Conservation (phyloP, 2,113 vertebrate species). For the Neodon shergylaensis region DNA sequence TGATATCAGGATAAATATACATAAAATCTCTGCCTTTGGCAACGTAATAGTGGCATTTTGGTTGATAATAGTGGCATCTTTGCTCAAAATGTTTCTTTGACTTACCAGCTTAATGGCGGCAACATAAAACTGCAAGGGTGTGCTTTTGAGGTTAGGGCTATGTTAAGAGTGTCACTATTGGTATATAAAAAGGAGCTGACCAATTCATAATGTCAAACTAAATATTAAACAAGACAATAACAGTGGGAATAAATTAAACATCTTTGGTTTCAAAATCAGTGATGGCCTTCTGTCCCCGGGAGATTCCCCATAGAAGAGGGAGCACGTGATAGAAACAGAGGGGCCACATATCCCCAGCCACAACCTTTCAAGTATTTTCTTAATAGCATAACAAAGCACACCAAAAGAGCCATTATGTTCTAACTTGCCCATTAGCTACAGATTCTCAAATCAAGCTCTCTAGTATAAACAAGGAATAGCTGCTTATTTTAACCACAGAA, state of each 20-base stretch:
- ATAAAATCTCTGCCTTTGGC: slow-evolving; percentile 1
- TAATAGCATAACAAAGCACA: neutral
- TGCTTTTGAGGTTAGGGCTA: slow-evolving; percentile 33
- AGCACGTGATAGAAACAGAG: neutral
- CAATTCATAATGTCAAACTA: neutral
- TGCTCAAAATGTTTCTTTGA: slow-evolving; percentile 38
- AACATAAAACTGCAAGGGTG: slow-evolving; percentile 39
- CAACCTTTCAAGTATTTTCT: neutral
- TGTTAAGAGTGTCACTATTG: neutral
- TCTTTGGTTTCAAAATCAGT: slow-evolving; percentile 34
- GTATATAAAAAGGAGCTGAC: slow-evolving; percentile 15
- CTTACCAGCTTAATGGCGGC: neutral
- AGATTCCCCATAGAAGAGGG: neutral
- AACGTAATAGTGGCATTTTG: neutral
- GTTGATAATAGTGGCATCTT: neutral
- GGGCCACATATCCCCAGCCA: neutral
- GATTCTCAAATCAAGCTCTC: neutral
- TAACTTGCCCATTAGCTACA: neutral
- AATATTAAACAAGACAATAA: neutral
- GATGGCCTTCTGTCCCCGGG: neutral
- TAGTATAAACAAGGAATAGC: neutral
- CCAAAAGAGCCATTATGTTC: neutral
- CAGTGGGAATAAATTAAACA: neutral
- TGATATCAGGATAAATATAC: neutral
- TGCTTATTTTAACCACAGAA: slow-evolving; percentile 4